Evolutionary conservation across 2,113 vertebrate genomes (phyloP).

Genomic region (Dipodomys spectabilis): DNA sequence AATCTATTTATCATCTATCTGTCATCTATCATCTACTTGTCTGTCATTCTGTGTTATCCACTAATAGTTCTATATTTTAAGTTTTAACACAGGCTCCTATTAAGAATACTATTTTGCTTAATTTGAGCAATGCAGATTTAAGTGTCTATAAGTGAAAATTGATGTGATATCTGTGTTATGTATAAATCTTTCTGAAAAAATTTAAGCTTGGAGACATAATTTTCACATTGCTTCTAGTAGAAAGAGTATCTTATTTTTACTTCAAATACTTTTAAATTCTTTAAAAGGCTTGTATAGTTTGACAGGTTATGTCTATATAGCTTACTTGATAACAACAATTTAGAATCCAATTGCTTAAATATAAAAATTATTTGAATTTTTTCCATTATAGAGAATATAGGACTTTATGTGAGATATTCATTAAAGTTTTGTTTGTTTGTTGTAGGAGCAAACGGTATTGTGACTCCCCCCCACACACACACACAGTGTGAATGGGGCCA

Average conservation of each 20-base stretch:
- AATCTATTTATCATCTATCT: no score
- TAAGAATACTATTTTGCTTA: background rate
- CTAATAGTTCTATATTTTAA: no score
- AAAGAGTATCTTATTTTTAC: background rate
- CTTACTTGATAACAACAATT: background rate
- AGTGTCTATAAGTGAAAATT: background rate
- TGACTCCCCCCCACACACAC: no score
- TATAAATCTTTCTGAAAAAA: slow-evolving; percentile 13
- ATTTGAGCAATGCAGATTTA: background rate
- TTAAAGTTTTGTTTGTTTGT: no score
- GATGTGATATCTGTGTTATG: background rate
- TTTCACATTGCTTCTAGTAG: background rate
- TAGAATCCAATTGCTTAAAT: background rate
- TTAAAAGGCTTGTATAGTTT: background rate
- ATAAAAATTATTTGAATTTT: background rate
- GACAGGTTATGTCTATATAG: background rate
- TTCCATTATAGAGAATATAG: background rate
- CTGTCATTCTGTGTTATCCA: no score
- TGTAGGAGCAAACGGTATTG: no score
- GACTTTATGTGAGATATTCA: background rate
- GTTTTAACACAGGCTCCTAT: background rate
- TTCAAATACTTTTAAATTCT: background rate
- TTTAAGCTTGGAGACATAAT: background rate
- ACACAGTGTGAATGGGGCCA: no score
- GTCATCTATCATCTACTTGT: no score